Evolutionary conservation across 2,888 invertebrate species (phyloP).

Genomic region (Eledone cirrhosa): DNA sequence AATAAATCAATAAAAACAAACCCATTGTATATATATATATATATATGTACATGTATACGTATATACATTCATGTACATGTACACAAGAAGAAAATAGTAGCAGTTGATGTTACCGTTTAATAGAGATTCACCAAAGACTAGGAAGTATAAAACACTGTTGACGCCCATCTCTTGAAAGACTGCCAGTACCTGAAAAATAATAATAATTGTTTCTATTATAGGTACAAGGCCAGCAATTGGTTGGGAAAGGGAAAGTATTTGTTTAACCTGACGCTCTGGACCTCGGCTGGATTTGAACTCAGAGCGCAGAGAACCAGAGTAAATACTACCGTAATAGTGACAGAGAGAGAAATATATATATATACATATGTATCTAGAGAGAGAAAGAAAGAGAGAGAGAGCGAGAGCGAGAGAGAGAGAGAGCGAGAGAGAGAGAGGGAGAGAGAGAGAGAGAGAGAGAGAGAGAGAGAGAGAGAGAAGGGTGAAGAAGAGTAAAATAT

Average conservation of each 20-base stretch:
- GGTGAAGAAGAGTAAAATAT: not conserved
- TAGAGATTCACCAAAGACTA: slow-evolving; percentile 72
- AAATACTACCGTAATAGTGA: not conserved
- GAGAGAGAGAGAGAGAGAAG: not conserved
- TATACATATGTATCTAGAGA: not conserved
- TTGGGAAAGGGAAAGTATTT: too few species aligned
- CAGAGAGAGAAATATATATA: not conserved
- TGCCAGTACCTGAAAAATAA: slow-evolving; percentile 66
- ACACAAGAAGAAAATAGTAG: too few species aligned
- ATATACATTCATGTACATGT: too few species aligned
- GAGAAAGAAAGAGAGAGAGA: not conserved
- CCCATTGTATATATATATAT: too few species aligned
- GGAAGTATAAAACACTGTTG: slow-evolving; percentile 71
- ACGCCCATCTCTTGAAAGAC: slow-evolving; percentile 71
- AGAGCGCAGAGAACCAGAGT: not conserved
- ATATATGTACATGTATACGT: too few species aligned
- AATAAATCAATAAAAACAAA: too few species aligned
- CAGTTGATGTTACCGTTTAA: slow-evolving; percentile 68
- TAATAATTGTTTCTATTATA: too few species aligned
- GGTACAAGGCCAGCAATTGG: too few species aligned
- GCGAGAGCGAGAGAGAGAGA: not conserved
- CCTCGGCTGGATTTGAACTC: too few species aligned
- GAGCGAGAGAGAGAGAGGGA: not conserved
- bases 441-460: not conserved
- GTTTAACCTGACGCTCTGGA: too few species aligned